Base-by-base conservation (phyloP, 2,797 vertebrate genomes). In the Adelosebastes latens region DNA sequence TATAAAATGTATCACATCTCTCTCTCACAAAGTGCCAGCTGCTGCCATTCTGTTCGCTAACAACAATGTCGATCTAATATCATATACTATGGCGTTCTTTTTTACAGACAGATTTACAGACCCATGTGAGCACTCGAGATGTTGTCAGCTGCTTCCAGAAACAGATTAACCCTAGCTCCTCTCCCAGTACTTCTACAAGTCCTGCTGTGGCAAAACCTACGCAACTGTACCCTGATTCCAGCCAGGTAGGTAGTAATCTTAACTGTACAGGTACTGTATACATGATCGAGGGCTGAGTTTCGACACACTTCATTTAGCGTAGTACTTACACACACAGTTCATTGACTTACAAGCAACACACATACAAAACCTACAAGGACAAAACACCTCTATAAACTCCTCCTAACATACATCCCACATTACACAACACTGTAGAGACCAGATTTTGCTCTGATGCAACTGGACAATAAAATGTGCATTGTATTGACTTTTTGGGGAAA, bases 81-180 rank as follows among this genome's bases (percentile, higher is more conserved):
- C 24, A 64, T 49, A 12, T 53, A 18, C 27, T 18, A 5, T 76
- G 65, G 3, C 2, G 5, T 78, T 91, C 5, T 87, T 79, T 87
- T 79, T 83, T 84, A 60, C 92, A 96, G 95, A 88, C 85, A 36
- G 91, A 93, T 59, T 78, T 95, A 79, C 91, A 93, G 87, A 96
- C 94, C 42, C 81, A 87, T 42, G 82, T 94, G 85, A 96, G 78
- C 85, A 89, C 94, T 36, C 84, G 89, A 83, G 93, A 97, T 84
- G 93, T 93, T 25, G 78, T 94, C 52, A 93, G 89, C 86, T 77
- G 10, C 68, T 95, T 96, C 84, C 89, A 95, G 85, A 95, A 87
- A 80, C 91, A 95, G 86, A 69, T 67, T 66, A 83, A 92, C 80
- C 64, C 81, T 22, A 76, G 79, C 64, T 85, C 55, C 59, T 31